Evolutionary conservation across 2,797 vertebrate species (phyloP).

Genomic region (Danio tinwini): DNA sequence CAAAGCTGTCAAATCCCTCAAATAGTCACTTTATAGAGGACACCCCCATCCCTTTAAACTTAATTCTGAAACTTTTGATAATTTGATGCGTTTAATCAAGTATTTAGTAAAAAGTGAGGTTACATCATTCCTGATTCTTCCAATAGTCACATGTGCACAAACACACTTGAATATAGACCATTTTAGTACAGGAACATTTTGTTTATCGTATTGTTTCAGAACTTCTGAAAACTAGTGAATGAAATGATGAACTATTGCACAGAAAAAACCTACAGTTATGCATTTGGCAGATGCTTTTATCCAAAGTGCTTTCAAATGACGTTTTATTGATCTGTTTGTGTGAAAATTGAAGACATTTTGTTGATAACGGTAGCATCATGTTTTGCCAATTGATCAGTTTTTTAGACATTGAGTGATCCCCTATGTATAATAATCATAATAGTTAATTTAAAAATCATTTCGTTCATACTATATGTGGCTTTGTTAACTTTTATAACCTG

Average conservation of each 20-base stretch:
- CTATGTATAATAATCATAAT: neutral
- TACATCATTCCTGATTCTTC: constrained; percentile 35
- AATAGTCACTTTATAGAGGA: constrained; percentile 57
- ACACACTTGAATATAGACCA: neutral
- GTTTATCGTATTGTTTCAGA: neutral
- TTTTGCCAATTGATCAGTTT: neutral
- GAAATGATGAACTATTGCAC: constrained; percentile 3
- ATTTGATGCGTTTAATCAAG: constrained; percentile 14
- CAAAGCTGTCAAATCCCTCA: constrained; percentile 82
- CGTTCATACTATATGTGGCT: neutral
- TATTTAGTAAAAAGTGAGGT: constrained; percentile 9
- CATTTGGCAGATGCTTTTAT: constrained; percentile 17
- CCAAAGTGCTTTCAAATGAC: neutral
- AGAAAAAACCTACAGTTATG: neutral
- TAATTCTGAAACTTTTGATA: neutral
- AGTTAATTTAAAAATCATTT: neutral
- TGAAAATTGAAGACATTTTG: neutral
- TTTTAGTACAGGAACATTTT: constrained; percentile 5
- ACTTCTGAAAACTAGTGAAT: constrained; percentile 2
- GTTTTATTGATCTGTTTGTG: neutral
- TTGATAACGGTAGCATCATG: neutral
- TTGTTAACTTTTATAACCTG: neutral
- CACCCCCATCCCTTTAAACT: neutral
- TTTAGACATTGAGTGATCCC: neutral
- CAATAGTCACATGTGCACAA: neutral